Evolutionary conservation across 2,888 invertebrate species (phyloP), one percentile per base, ranked within the genome.

Genomic region (Lepas anatifera): DNA sequence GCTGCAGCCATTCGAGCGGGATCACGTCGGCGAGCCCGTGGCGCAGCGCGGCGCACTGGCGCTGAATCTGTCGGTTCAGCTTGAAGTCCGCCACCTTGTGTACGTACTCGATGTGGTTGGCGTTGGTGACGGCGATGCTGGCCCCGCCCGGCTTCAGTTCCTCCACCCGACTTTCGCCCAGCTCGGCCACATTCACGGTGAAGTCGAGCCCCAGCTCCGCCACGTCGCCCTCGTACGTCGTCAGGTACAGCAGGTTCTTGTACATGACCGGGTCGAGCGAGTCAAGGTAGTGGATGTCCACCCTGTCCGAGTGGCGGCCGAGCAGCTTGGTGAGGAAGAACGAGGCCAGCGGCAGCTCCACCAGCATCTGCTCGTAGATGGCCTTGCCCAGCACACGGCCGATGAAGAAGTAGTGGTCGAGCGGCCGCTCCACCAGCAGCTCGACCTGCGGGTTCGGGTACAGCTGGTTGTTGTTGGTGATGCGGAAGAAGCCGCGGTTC

Each of bases 51-150:
- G 71, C 68, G 69, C 71, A 75, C 70, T 73, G 75, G 41, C 71
- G 71, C 39, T 72, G 72, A 74, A 92, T 89, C 83, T 95, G 95
- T 76, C 79, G 89, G 81, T 97, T 97, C 69, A 98, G 83, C 81
- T 95, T 95, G 78, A 92, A 95, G 82, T 98, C 95, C 1, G 97
- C 96, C 82, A 98, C 89, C 74, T 94, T 83, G 80, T 97, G 95
- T 75, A 99, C 92, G 80, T 98, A 99, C 80, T 98, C 96, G 78
- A 96, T 91, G 72, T 94, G 87, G 83, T 99, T 99, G 75, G 88
- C 87, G 74, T 89, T 88, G 16, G 92, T 95, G 0, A 99, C 98
- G 16, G 90, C 86, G 78, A 95, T 94, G 77, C 92, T 90, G 67
- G 88, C 84, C 1, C 98, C 99, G 71, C 90, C 89, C 0, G 92